Evolutionary conservation across 2,888 invertebrate species (phyloP).

Genomic region (Dicycla oo): DNA sequence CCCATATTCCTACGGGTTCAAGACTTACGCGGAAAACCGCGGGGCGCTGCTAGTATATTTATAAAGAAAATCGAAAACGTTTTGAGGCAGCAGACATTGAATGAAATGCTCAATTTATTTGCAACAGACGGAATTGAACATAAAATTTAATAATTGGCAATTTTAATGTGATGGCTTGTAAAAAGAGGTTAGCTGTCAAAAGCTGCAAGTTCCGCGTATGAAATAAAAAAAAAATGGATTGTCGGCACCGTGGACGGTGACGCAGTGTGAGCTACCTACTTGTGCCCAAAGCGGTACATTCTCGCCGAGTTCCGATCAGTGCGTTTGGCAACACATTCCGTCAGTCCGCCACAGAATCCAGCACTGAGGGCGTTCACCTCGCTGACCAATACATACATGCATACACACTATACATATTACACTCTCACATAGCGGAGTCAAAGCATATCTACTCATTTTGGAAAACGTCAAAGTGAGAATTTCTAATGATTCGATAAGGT

Average conservation of each 20-base stretch:
- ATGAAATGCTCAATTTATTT: background rate
- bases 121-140: slow-evolving; percentile 10
- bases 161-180: slow-evolving; percentile 30
- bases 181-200: slow-evolving; percentile 60
- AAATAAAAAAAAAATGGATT: slow-evolving; percentile 46
- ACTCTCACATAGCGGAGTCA: slow-evolving; percentile 59
- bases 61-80: background rate
- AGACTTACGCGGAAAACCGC: too few relatives aligned
- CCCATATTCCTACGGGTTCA: too few relatives aligned
- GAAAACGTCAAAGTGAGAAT: slow-evolving; percentile 39
- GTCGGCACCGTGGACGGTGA: slow-evolving; percentile 47
- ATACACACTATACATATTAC: slow-evolving; percentile 58
- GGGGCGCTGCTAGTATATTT: too few relatives aligned
- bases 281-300: slow-evolving; percentile 78
- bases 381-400: slow-evolving; percentile 69
- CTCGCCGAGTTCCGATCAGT: slow-evolving; percentile 84
- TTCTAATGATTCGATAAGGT: slow-evolving; percentile 26
- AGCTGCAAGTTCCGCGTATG: slow-evolving; percentile 44
- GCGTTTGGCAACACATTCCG: slow-evolving; percentile 89
- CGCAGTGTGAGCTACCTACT: slow-evolving; percentile 70
- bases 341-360: slow-evolving; percentile 81
- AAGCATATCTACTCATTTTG: slow-evolving; percentile 52
- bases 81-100: slow-evolving; percentile 10
- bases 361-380: slow-evolving; percentile 83
- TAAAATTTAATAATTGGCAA: slow-evolving; percentile 19